These are phyloP conservation scores for Deroplatys truncata DNA, from an alignment of 2,888 invertebrate genomes.

Conservation along the genomic window DNA sequence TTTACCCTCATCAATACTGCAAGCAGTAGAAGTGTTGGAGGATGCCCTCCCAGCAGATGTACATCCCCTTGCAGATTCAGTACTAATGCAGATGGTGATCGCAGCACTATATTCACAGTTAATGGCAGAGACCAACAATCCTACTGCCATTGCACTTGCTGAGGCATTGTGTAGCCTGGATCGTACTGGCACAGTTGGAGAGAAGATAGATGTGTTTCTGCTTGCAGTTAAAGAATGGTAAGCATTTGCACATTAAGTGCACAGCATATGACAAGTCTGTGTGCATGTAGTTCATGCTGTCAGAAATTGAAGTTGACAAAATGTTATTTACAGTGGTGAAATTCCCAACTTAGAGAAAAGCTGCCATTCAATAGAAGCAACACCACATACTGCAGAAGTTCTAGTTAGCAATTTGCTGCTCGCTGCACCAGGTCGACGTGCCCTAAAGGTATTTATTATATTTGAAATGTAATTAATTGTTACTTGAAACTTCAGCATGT, in stretches of 20 bases:
- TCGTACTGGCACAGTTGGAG: constrained; percentile 74
- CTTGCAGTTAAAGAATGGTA: constrained; percentile 38
- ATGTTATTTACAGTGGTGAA: background rate
- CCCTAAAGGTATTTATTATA: constrained; percentile 41
- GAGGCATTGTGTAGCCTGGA: constrained; percentile 77
- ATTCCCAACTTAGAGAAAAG: background rate
- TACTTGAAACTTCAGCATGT: background rate
- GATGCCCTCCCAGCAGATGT: constrained; percentile 66
- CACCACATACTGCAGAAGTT: constrained; percentile 48
- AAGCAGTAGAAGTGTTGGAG: constrained; percentile 55
- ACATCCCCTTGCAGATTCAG: constrained; percentile 65
- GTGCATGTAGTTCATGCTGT: background rate
- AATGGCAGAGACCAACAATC: constrained; percentile 35
- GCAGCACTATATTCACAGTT: constrained; percentile 65
- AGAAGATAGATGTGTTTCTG: constrained; percentile 63
- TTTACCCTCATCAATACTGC: constrained; percentile 56
- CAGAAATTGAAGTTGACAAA: background rate
- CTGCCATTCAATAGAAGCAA: constrained; percentile 15
- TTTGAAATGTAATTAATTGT: background rate
- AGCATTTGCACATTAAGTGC: constrained; percentile 27
- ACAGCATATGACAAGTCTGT: background rate
- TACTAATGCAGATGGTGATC: constrained; percentile 66
- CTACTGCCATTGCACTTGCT: constrained; percentile 61
- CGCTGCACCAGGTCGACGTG: constrained; percentile 41
- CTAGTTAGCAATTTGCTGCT: constrained; percentile 45